Conservation (phyloP, 2,113 vertebrate genomes). For the sheep (Ovis aries) region ARS-UI_Ramb_v3.0 NC_056056.1:108085501-108086000, state of each 20-base stretch:
- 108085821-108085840: not conserved
- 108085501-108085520: not conserved
- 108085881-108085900: rapidly evolving
- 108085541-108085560: not conserved
- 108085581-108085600: not conserved
- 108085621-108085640: not conserved
- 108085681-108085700: not conserved
- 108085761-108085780: not conserved
- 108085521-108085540: rapidly evolving
- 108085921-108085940: not conserved
- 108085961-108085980: not conserved
- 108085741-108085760: not conserved
- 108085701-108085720: not conserved
- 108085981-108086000: not conserved
- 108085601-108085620: not conserved
- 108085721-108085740: not conserved
- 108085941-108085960: not conserved
- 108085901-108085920: not conserved
- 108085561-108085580: not conserved
- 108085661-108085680: rapidly evolving
- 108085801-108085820: not conserved
- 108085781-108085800: not conserved
- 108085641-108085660: not conserved
- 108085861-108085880: not conserved
- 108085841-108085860: rapidly evolving